A percentile compares a stretch with the other conserved stretches of the same genome.
Conservation (phyloP, 2,797 vertebrate species). For the Chrosomus eos region DNA sequence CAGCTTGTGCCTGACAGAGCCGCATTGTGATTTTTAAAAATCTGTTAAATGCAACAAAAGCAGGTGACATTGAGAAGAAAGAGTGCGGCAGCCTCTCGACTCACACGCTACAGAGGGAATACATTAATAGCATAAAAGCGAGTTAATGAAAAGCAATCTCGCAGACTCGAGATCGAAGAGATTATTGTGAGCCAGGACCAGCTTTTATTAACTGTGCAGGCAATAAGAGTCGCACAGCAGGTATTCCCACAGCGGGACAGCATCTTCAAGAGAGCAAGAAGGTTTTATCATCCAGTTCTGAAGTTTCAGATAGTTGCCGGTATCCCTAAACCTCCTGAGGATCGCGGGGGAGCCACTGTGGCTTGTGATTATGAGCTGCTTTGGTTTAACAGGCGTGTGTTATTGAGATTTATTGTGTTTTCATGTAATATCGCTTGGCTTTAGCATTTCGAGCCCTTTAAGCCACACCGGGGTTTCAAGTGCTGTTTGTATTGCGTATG, state of each 20-base stretch:
- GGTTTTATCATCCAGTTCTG: constrained; percentile 33
- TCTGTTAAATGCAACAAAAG: constrained; percentile 3
- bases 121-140: constrained; percentile 34
- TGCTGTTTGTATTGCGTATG: constrained; percentile 12
- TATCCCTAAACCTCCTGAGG: constrained; percentile 13
- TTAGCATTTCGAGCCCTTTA: neutral
- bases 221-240: constrained; percentile 49
- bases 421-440: constrained; percentile 9
- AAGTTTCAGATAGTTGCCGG: constrained; percentile 7
- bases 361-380: constrained; percentile 40
- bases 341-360: constrained; percentile 21
- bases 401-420: constrained; percentile 51
- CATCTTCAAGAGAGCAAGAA: constrained; percentile 9
- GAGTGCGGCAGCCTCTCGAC: neutral
- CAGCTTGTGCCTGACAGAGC: constrained; percentile 22
- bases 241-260: constrained; percentile 35
- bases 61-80: constrained; percentile 19
- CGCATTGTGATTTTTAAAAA: constrained; percentile 5
- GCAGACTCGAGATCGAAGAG: constrained; percentile 11
- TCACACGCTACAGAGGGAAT: neutral
- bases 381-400: constrained; percentile 23
- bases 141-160: constrained; percentile 44
- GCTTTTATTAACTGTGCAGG: constrained; percentile 47
- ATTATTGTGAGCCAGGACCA: constrained; percentile 43
- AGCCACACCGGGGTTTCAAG: constrained; percentile 15